A percentile compares a stretch with the other conserved stretches of the same genome.
phyloP scores from a whole-genome alignment of 2,888 invertebrate species.

The Craniophora ligustri region DNA sequence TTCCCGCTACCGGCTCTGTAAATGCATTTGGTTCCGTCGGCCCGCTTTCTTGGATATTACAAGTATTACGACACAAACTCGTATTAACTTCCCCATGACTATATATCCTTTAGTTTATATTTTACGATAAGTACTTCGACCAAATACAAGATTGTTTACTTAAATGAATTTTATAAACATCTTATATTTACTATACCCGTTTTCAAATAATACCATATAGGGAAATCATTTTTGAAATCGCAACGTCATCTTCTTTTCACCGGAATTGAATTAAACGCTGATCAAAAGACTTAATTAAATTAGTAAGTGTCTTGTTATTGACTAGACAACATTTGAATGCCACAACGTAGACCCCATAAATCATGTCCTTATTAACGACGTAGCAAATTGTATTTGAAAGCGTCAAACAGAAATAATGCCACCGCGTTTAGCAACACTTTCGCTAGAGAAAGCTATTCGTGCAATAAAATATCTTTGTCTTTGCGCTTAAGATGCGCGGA shows the following conservation, averaged over 20 bases:
- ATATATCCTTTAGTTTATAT: not conserved
- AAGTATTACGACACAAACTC: slow-evolving; percentile 36
- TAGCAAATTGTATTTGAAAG: slow-evolving; percentile 77
- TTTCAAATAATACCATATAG: too few relatives aligned
- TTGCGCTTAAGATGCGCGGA: slow-evolving; percentile 60
- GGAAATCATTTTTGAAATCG: not conserved
- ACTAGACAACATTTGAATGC: slow-evolving; percentile 5
- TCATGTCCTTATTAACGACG: slow-evolving; percentile 56
- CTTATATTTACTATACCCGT: too few relatives aligned
- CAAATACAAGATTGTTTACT: too few relatives aligned
- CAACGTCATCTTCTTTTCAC: not conserved
- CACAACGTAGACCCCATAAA: slow-evolving; percentile 33
- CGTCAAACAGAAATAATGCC: slow-evolving; percentile 76
- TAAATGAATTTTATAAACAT: too few relatives aligned
- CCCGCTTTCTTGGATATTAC: slow-evolving; percentile 54
- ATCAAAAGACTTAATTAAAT: not conserved
- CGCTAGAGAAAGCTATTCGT: slow-evolving; percentile 85
- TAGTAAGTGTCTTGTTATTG: not conserved
- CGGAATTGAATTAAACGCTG: not conserved
- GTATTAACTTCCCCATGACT: slow-evolving; percentile 3
- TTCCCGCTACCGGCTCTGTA: slow-evolving; percentile 44
- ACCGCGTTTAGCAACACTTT: slow-evolving; percentile 83
- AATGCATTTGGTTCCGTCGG: slow-evolving; percentile 46
- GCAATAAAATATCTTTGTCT: slow-evolving; percentile 82
- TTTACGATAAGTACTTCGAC: not conserved